Evolutionary conservation across 2,113 vertebrate genomes (phyloP).

Genomic region (Hyperopisus bebe): DNA sequence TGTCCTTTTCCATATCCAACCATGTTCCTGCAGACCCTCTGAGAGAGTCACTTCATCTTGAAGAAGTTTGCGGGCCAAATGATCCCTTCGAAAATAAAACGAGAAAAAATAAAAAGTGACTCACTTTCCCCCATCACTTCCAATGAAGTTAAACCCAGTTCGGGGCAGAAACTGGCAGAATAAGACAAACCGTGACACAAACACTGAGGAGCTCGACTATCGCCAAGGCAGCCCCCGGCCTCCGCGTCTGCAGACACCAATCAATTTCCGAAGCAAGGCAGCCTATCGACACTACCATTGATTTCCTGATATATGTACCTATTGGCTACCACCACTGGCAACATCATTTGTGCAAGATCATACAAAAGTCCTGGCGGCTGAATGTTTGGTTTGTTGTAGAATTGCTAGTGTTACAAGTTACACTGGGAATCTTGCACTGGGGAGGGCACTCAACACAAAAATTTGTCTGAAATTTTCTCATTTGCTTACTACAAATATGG

Average conservation of each 20-base stretch:
- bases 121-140: slow-evolving; percentile 7
- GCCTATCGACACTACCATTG: slow-evolving; percentile 70
- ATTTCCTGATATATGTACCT: slow-evolving; percentile 84
- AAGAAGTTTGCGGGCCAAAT: not conserved
- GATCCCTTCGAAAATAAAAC: not conserved
- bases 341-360: slow-evolving; percentile 74
- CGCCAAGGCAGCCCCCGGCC: slow-evolving; percentile 41
- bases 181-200: slow-evolving; percentile 24
- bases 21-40: not conserved
- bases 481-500: not conserved
- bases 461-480: not conserved
- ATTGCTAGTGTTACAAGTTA: not conserved
- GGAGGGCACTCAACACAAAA: not conserved
- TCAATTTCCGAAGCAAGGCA: slow-evolving; percentile 57
- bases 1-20: not conserved
- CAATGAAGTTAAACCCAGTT: slow-evolving; percentile 2
- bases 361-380: slow-evolving; percentile 63
- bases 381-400: not conserved
- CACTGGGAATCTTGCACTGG: not conserved
- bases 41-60: not conserved
- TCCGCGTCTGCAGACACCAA: slow-evolving; percentile 50
- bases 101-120: not conserved
- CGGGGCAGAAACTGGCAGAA: slow-evolving; percentile 1
- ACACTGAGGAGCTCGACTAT: slow-evolving; percentile 40
- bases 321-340: slow-evolving; percentile 62